These are phyloP conservation scores for Marronus borbonicus DNA, from an alignment of 2,888 invertebrate genomes.

Conservation along the genomic window DNA sequence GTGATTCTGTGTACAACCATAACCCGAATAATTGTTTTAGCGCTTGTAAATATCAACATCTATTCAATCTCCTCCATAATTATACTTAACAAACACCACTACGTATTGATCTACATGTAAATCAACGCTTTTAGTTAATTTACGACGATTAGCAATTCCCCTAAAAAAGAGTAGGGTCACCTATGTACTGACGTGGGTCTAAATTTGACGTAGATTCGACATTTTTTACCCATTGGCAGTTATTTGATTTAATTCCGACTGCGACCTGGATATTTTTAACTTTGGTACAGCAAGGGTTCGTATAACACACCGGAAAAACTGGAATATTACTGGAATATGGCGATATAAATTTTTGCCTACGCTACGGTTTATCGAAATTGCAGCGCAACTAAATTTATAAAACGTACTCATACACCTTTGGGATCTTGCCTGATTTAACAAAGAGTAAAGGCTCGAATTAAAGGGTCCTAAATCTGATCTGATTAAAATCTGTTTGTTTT, in stretches of 20 bases:
- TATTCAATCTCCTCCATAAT: background rate
- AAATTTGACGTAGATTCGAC: conserved; percentile 26
- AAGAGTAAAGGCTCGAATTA: too few species aligned
- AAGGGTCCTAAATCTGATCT: too few species aligned
- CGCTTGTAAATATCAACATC: background rate
- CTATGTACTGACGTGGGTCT: conserved; percentile 20
- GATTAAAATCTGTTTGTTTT: too few species aligned
- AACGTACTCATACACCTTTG: too few species aligned
- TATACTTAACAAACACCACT: background rate
- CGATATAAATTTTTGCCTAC: too few species aligned
- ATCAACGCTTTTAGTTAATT: conserved; percentile 17
- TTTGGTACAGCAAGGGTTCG: background rate
- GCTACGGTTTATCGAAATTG: too few species aligned
- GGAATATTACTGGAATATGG: background rate
- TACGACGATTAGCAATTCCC: conserved; percentile 28
- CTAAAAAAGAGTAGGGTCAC: conserved; percentile 17
- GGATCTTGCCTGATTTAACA: too few species aligned
- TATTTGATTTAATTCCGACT: background rate
- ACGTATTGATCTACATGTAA: conserved; percentile 7
- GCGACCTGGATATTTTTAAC: background rate
- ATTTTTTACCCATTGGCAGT: conserved; percentile 12
- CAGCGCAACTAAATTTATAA: too few species aligned
- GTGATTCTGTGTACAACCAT: background rate
- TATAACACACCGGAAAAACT: too few species aligned
- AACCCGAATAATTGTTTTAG: background rate